Conservation (phyloP, 2,888 invertebrate genomes). For the Lordiphosa andalusiaca region DNA sequence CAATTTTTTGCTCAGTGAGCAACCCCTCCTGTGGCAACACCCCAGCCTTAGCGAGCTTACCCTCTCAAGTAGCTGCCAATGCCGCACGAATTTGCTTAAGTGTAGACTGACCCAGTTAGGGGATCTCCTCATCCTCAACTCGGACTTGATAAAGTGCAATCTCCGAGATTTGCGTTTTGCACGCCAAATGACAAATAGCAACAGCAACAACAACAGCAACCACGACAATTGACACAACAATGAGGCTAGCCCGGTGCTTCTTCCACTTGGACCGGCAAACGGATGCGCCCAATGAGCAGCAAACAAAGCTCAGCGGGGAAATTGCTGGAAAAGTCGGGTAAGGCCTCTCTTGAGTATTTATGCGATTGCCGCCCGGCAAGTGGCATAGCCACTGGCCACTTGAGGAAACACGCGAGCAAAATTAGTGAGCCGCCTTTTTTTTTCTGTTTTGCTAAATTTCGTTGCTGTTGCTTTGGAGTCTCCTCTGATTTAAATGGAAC, state of each 20-base stretch:
- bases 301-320: slow-evolving; percentile 72
- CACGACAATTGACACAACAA: slow-evolving; percentile 73
- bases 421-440: slow-evolving; percentile 67
- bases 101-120: slow-evolving; percentile 69
- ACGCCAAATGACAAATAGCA: slow-evolving; percentile 70
- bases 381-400: slow-evolving; percentile 70
- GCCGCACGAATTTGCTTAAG: slow-evolving; percentile 74
- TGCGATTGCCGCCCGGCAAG: slow-evolving; percentile 68
- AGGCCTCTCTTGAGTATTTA: slow-evolving; percentile 48
- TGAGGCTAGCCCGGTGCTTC: slow-evolving; percentile 54
- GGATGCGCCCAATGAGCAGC: slow-evolving; percentile 76
- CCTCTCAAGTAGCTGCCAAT: slow-evolving; percentile 66
- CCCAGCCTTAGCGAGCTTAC: neutral
- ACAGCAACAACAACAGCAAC: slow-evolving; percentile 45
- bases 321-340: slow-evolving; percentile 53
- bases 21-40: neutral
- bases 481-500: slow-evolving; percentile 64
- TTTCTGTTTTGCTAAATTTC: slow-evolving; percentile 23
- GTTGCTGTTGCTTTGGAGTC: slow-evolving; percentile 15
- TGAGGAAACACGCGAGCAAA: slow-evolving; percentile 74
- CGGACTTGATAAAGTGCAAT: slow-evolving; percentile 65
- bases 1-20: too few species aligned
- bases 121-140: slow-evolving; percentile 19
- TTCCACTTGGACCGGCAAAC: slow-evolving; percentile 41
- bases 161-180: slow-evolving; percentile 67